Evolutionary conservation across 2,888 invertebrate species (phyloP).

Genomic region (Lasioglossum calceatum): DNA sequence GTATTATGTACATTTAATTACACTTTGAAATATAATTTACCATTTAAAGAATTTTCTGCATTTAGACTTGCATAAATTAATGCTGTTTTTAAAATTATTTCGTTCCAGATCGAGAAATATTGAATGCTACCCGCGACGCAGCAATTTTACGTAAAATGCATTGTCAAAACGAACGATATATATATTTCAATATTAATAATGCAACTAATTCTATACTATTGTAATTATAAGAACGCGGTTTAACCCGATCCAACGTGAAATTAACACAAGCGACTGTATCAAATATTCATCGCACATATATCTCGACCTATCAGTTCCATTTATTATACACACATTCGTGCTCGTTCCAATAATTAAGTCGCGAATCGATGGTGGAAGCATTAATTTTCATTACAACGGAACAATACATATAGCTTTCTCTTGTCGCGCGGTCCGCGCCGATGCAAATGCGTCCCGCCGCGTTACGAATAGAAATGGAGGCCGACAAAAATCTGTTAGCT

Average conservation of each 20-base stretch:
- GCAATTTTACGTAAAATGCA: constrained; percentile 1
- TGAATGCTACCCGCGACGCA: not conserved
- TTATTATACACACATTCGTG: constrained; percentile 25
- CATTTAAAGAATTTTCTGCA: not conserved
- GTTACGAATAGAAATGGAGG: constrained; percentile 3
- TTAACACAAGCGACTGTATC: constrained; percentile 10
- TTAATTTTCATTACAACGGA: constrained; percentile 42
- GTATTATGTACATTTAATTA: not conserved
- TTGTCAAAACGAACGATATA: not conserved
- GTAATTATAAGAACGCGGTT: not conserved
- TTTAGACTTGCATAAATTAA: not conserved
- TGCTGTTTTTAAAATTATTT: not conserved
- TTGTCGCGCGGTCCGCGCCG: not conserved
- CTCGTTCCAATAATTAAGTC: constrained; percentile 33
- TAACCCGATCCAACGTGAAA: not conserved
- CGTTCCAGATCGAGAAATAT: not conserved
- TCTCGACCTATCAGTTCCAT: constrained; percentile 9
- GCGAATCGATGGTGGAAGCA: constrained; percentile 25
- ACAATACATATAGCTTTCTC: constrained; percentile 40
- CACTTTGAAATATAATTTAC: not conserved
- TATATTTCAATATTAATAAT: constrained; percentile 6
- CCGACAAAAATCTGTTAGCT: constrained; percentile 32
- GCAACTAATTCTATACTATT: constrained; percentile 17
- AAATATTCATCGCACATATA: constrained; percentile 11
- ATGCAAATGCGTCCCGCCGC: constrained; percentile 5